A percentile compares a stretch with the other conserved stretches of the same genome.
Evolutionary conservation across 37 sponge, comb jelly and placozoan species (phyloP).

Genomic region (Agelas oroides): DNA sequence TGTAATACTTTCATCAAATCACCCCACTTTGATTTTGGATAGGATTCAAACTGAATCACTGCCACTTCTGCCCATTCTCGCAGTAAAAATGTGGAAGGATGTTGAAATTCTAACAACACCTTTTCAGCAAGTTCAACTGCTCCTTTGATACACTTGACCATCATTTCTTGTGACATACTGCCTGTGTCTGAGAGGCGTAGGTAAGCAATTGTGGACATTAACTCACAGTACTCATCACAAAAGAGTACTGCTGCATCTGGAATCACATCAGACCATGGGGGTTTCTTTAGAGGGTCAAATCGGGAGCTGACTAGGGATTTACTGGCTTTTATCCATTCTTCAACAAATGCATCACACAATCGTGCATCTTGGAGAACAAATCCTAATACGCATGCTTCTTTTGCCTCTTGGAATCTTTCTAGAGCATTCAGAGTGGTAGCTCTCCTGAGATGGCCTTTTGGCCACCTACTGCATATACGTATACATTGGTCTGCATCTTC

Average conservation of each 20-base stretch:
- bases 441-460: constrained; percentile 11
- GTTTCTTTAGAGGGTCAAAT: constrained; percentile 28
- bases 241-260: constrained; percentile 22
- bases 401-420: constrained; percentile 5
- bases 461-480: not conserved
- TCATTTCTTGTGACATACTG: constrained; percentile 18
- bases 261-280: constrained; percentile 9
- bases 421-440: constrained; percentile 24
- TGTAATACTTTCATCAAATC: constrained; percentile 2
- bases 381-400: constrained; percentile 7
- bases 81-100: not conserved
- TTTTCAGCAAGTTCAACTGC: constrained; percentile 2
- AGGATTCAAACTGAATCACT: constrained; percentile 2
- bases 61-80: constrained; percentile 22
- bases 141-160: not conserved
- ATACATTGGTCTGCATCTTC: constrained; percentile 21
- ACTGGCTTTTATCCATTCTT: constrained; percentile 23
- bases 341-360: not conserved
- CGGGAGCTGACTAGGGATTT: not conserved
- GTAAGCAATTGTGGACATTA: not conserved
- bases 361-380: constrained; percentile 20
- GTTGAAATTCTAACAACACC: not conserved
- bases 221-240: constrained; percentile 21
- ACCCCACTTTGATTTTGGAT: constrained; percentile 23
- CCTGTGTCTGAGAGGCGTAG: constrained; percentile 9